These are phyloP conservation scores for Acleris laterana DNA, from an alignment of 2,888 invertebrate genomes.

Conservation along the genomic window DNA sequence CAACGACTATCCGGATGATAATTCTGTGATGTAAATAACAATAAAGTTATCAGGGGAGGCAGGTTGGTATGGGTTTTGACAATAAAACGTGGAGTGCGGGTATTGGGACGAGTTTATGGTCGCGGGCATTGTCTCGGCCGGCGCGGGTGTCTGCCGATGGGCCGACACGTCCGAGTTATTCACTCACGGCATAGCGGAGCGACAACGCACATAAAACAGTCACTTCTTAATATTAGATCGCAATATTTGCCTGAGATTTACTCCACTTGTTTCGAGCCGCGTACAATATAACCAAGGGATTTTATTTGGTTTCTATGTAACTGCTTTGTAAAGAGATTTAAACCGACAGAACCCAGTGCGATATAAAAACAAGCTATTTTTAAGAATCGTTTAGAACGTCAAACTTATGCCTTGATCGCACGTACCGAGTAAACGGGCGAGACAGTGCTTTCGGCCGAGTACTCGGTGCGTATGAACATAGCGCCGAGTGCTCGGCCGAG, in stretches of 20 bases:
- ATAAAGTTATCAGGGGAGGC: constrained; percentile 80
- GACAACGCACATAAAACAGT: constrained; percentile 26
- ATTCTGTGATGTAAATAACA: constrained; percentile 82
- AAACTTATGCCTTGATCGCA: too few relatives aligned
- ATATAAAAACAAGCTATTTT: too few relatives aligned
- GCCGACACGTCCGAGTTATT: constrained; percentile 32
- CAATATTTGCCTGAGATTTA: constrained; percentile 1
- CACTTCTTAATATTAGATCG: constrained; percentile 25
- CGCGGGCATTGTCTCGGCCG: constrained; percentile 48
- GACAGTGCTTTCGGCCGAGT: too few relatives aligned
- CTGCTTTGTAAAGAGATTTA: too few relatives aligned
- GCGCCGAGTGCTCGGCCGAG: too few relatives aligned
- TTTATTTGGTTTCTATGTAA: too few relatives aligned
- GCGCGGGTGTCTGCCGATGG: constrained; percentile 40
- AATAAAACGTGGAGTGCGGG: constrained; percentile 74
- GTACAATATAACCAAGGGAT: too few relatives aligned
- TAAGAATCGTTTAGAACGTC: too few relatives aligned
- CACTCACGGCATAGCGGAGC: constrained; percentile 8
- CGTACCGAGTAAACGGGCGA: too few relatives aligned
- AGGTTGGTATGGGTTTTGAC: constrained; percentile 79
- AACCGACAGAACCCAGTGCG: too few relatives aligned
- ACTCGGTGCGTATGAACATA: too few relatives aligned
- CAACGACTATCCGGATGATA: constrained; percentile 80
- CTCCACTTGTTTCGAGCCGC: neutral
- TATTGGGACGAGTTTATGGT: constrained; percentile 74